Conservation (phyloP, 2,797 vertebrate species). For the Chelon auratus region DNA sequence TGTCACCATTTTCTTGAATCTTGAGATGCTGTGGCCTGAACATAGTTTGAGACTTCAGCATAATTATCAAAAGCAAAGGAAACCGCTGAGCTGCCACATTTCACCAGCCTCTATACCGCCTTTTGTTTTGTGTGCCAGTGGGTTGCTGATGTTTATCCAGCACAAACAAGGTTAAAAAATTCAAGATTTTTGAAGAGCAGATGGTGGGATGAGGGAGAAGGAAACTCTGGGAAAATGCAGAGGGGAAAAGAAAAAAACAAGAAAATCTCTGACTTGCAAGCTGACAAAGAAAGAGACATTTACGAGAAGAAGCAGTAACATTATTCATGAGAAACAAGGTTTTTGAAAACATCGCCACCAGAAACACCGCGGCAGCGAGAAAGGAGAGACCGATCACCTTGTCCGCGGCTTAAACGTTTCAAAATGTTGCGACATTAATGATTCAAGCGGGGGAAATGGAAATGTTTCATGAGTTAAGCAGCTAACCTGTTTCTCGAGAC, state of each 20-base stretch:
- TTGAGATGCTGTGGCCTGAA: conserved; percentile 11
- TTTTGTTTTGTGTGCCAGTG: conserved; percentile 38
- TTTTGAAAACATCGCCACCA: conserved; percentile 27
- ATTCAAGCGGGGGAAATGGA: conserved; percentile 31
- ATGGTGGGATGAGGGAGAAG: conserved; percentile 52
- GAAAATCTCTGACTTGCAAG: conserved; percentile 18
- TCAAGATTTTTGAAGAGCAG: conserved; percentile 54
- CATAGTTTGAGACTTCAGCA: conserved; percentile 10
- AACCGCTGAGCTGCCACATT: conserved; percentile 10
- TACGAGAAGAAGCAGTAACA: conserved; percentile 21
- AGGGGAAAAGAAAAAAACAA: conserved; percentile 33
- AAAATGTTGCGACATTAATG: conserved; percentile 42
- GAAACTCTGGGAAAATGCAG: conserved; percentile 27
- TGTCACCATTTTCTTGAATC: conserved; percentile 11
- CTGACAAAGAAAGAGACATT: conserved; percentile 39
- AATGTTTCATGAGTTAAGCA: conserved; percentile 24
- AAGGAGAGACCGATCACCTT: conserved; percentile 22
- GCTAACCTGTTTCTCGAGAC: conserved; percentile 47
- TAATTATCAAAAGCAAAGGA: conserved; percentile 14
- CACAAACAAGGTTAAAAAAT: conserved; percentile 48
- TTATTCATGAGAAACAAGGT: conserved; percentile 54
- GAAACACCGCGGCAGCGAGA: conserved; percentile 23
- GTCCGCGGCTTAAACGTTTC: conserved; percentile 17
- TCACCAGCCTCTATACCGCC: not conserved
- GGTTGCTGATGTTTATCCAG: conserved; percentile 49